Base-by-base conservation (phyloP, 2,113 vertebrate species). In the Eretmochelys imbricata region DNA sequence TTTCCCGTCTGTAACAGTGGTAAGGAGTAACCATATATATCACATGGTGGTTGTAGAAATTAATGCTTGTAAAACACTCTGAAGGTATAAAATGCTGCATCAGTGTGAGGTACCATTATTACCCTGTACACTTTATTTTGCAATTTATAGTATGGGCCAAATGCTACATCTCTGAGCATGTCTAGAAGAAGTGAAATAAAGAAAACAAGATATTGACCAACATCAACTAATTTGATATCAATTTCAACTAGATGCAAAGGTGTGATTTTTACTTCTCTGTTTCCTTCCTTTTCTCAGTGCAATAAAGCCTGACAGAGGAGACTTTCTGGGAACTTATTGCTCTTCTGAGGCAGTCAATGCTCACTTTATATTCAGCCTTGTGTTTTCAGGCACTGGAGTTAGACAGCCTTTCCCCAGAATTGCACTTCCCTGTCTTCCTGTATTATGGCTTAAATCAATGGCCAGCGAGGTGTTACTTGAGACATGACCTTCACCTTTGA, bases 331-430 rank as follows among this genome's bases (percentile, higher is more conserved):
- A 90, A 75, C 88, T 84, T 69, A 20, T 19, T 96, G 96, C 55
- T 86, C 89, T 97, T 84, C 84, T 95, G 76, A 93, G 94, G 92
- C 95, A 88, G 95, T 95, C 96, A 94, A 93, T 90, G 89, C 89
- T 96, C 93, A 84, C 87, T 95, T 97, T 97, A 96, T 97, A 96
- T 93, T 84, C 76, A 93, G 96, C 62, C 82, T 90, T 90, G 91
- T 94, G 91, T 95, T 90, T 89, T 80, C 94, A 93, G 88, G 92
- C 91, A 9, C 17, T 80, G 92, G 59, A 97, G 79, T 78, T 94
- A 87, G 94, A n/a, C 89, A 95, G 88, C 82, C 88, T 92, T 94
- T 90, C 91, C 92, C 82, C 69, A 95, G 93, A 93, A 81, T 80
- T 69, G 80, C 0, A 1, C 48, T 95, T 95, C 82, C 0, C 0